Evolutionary conservation across 2,888 invertebrate genomes (phyloP).

Genomic region (Rhagonycha lutea): DNA sequence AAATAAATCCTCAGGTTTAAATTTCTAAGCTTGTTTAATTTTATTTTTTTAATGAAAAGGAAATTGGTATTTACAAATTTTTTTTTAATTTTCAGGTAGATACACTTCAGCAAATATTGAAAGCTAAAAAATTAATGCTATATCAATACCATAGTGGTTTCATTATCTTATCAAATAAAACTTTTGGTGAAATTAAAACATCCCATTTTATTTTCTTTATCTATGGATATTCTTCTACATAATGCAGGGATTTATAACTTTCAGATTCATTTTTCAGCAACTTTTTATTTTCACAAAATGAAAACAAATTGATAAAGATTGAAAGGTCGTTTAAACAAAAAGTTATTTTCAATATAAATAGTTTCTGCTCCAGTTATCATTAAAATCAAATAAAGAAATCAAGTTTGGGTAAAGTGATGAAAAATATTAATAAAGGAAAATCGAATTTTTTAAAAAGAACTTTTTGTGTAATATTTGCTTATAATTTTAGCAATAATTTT

Average conservation of each 20-base stretch:
- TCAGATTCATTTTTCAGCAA: not conserved
- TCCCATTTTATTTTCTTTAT: not conserved
- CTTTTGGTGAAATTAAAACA: not conserved
- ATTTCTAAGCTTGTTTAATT: not conserved
- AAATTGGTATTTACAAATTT: not conserved
- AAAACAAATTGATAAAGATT: not conserved
- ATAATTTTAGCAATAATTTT: too few species aligned
- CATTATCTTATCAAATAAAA: not conserved
- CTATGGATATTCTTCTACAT: not conserved
- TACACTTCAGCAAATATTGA: not conserved
- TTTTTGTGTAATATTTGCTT: too few species aligned
- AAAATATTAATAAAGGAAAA: not conserved
- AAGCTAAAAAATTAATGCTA: not conserved
- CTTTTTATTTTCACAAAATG: not conserved
- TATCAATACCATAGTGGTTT: not conserved
- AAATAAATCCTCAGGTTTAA: too few species aligned
- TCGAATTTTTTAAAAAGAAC: too few species aligned
- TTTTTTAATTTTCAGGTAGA: not conserved
- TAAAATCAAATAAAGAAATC: not conserved
- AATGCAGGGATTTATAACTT: not conserved
- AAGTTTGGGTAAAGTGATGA: not conserved
- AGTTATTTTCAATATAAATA: not conserved
- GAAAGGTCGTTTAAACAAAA: not conserved
- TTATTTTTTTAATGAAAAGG: not conserved
- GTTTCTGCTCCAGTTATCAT: not conserved